Percentiles rank a stretch among this genome's conserved stretches.
Conservation (phyloP, 1,140 invertebrate species). For the Arctopsyche grandis region DNA sequence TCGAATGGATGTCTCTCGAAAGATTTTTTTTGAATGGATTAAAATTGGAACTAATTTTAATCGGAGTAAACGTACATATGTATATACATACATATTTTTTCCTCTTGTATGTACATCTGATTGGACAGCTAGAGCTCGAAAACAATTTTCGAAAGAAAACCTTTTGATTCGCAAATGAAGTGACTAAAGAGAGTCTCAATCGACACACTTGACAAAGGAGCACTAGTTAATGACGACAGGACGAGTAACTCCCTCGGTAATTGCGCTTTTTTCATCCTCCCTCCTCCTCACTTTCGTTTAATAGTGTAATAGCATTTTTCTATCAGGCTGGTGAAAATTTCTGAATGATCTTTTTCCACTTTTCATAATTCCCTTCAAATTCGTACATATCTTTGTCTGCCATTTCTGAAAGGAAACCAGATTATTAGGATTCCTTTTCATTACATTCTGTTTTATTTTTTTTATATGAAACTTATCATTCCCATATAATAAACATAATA, state of each 20-base stretch:
- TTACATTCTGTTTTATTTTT: not conserved
- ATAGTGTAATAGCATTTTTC: constrained; percentile 54
- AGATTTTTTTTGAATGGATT: too few species aligned
- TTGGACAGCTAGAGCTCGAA: not conserved
- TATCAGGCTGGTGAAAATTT: constrained; percentile 50
- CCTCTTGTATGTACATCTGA: constrained; percentile 25
- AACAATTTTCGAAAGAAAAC: constrained; percentile 6
- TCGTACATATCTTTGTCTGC: constrained; percentile 32
- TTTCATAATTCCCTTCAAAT: constrained; percentile 42
- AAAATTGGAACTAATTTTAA: too few species aligned
- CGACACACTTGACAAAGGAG: constrained; percentile 5
- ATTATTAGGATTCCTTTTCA: not conserved
- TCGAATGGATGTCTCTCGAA: too few species aligned
- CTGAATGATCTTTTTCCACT: constrained; percentile 37
- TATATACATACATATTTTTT: constrained; percentile 10
- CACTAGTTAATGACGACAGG: constrained; percentile 22
- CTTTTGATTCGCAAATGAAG: constrained; percentile 29
- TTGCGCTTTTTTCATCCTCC: not conserved
- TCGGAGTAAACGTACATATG: too few species aligned
- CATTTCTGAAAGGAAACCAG: not conserved
- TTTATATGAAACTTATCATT: too few species aligned
- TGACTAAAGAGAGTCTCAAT: constrained; percentile 20
- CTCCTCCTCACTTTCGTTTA: constrained; percentile 33
- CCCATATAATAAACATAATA: too few species aligned
- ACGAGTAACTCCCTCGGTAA: constrained; percentile 8